Base-by-base conservation (phyloP, 2,113 vertebrate species). In the Antechinus stuartii region DNA sequence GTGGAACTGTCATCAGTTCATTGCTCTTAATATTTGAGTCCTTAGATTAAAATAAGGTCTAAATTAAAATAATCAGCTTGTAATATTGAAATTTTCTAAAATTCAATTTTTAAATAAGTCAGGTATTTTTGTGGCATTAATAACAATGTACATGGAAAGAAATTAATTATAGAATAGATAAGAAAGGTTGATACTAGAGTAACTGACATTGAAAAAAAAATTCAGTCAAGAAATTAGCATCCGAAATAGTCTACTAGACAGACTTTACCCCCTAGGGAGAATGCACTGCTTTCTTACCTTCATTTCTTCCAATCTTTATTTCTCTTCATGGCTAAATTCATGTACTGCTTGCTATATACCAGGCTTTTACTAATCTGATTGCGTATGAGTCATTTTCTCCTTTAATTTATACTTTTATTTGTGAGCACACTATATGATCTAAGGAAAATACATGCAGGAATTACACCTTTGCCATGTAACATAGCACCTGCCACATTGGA, bases 81-180 rank as follows among this genome's bases (percentile, higher is more conserved):
- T 8, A 92, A 54, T 94, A 93, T 25, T 90, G 91, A 95, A 95
- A 92, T 90, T 52, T 47, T 91, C 46, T 84, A 54, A 95, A 96
- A 97, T 92, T 91, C 16, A 96, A 91, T 26, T 92, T 84, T 95
- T 94, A 89, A 91, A 54, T 76, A 42, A 92, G 90, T 91, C 55
- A 76, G 84, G 97, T 93, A 94, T 94, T 92, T 95, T 84, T 61
- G 96, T 92, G 14, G 55, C 90, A 91, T 47, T 54, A 97, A 91
- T 57, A 94, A 93, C 19, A 94, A 91, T 3, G 90, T 84, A 94
- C 9, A 3, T 97, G 61, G 96, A 94, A n/a, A 94, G 91, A 91
- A 95, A 96, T 84, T 84, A 84, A 84, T 8, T 42, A 42, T 8
- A 42, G 35, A 84, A 84, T 22, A n/a, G 19, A 42, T 42, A 68